These are phyloP conservation scores for Pseudopleuronectes americanus DNA, from an alignment of 2,797 vertebrate species.

Conservation along the genomic window DNA sequence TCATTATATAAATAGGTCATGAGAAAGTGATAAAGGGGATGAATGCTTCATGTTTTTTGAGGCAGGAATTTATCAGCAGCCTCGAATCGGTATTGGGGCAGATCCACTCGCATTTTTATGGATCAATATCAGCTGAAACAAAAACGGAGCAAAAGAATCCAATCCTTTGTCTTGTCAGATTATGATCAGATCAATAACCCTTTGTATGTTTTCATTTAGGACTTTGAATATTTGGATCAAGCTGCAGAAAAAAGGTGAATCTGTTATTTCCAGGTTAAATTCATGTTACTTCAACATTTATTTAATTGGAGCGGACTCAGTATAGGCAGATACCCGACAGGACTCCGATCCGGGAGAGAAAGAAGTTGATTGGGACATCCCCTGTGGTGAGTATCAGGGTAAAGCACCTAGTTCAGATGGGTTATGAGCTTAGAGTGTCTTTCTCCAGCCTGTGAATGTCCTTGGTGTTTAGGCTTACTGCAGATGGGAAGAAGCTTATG, in stretches of 20 bases:
- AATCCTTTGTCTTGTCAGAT: too few relatives aligned
- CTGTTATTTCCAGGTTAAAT: background rate
- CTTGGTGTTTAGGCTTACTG: background rate
- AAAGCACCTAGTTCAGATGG: background rate
- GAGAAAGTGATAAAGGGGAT: background rate
- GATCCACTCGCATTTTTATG: background rate
- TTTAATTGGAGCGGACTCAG: background rate
- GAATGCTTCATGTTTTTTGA: background rate
- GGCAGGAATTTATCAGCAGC: background rate
- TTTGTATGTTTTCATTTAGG: too few relatives aligned
- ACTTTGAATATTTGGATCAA: too few relatives aligned
- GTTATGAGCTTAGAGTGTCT: background rate
- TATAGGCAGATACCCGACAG: background rate
- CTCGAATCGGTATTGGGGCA: background rate
- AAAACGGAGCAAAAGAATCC: background rate
- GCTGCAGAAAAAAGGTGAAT: too few relatives aligned
- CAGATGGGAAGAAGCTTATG: constrained; percentile 6
- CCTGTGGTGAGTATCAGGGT: background rate
- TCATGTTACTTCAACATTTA: background rate
- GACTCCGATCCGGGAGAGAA: background rate
- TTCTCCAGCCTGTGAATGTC: background rate
- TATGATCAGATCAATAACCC: too few relatives aligned
- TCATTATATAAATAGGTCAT: too few relatives aligned
- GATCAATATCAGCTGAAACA: background rate
- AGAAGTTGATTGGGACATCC: background rate